A percentile compares a stretch with the other conserved stretches of the same genome.
These are phyloP conservation scores for Nebria salina DNA, from an alignment of 2,888 invertebrate species.

Conservation along the genomic window DNA sequence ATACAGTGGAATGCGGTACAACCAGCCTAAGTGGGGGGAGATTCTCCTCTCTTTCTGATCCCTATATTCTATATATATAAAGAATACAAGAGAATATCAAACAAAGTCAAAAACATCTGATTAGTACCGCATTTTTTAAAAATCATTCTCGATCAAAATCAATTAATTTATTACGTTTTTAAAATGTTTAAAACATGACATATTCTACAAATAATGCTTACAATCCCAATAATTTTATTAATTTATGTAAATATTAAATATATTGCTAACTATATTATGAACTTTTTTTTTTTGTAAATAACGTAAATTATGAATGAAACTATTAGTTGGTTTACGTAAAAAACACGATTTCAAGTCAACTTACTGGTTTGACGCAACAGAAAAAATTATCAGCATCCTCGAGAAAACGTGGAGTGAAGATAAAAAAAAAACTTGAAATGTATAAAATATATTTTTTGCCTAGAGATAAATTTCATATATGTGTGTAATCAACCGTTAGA, in stretches of 20 bases:
- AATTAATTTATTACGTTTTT: too few species aligned
- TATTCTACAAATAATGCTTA: neutral
- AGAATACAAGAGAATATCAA: neutral
- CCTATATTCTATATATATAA: neutral
- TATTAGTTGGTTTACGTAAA: neutral
- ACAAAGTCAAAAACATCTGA: neutral
- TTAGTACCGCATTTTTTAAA: too few species aligned
- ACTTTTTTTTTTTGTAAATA: neutral
- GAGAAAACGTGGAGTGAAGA: neutral
- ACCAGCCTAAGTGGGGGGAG: slow-evolving; percentile 34
- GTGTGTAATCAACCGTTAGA: too few species aligned
- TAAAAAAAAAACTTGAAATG: neutral
- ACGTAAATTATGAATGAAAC: neutral
- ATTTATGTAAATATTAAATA: slow-evolving; percentile 1
- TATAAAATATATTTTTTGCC: neutral
- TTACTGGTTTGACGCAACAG: neutral
- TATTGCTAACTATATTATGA: neutral
- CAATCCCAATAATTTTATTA: neutral
- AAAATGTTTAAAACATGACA: neutral
- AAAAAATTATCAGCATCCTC: neutral
- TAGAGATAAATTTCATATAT: too few species aligned
- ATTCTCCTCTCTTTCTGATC: slow-evolving; percentile 14
- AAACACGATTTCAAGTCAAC: neutral
- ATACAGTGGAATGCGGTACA: slow-evolving; percentile 41
- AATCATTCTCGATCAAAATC: too few species aligned